These are phyloP conservation scores for Bos javanicus DNA, from an alignment of 2,113 vertebrate species.

Conservation along the genomic window DNA sequence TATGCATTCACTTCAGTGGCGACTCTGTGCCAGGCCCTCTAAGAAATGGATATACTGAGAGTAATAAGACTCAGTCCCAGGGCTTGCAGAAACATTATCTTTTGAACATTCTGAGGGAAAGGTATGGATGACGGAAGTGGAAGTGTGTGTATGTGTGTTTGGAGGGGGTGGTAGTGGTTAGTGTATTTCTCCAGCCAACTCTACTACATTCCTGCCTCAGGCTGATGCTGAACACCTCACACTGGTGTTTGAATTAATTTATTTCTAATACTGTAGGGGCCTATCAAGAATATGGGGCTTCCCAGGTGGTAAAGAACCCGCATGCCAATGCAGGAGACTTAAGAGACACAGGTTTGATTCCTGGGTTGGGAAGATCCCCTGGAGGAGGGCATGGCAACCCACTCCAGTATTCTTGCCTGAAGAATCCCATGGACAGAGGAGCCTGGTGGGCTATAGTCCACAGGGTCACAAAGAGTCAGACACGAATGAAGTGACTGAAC, in stretches of 20 bases:
- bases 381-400: neutral
- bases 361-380: neutral
- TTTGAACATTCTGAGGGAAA: neutral
- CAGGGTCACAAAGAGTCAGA: neutral
- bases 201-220: neutral
- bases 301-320: neutral
- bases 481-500: neutral
- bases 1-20: neutral
- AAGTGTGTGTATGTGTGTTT: neutral
- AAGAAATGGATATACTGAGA: neutral
- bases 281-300: neutral
- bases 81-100: neutral
- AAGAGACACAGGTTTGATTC: neutral
- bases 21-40: neutral
- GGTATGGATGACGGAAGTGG: accelerated
- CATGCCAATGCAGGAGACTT: neutral
- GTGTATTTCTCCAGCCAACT: neutral
- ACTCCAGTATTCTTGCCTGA: neutral
- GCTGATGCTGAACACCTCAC: neutral
- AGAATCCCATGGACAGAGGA: neutral
- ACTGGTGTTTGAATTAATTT: neutral
- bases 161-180: neutral
- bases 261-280: neutral
- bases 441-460: neutral
- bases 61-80: neutral